These are phyloP conservation scores for Hypocryptadius cinnamomeus DNA, from an alignment of 2,113 vertebrate species.

Conservation along the genomic window DNA sequence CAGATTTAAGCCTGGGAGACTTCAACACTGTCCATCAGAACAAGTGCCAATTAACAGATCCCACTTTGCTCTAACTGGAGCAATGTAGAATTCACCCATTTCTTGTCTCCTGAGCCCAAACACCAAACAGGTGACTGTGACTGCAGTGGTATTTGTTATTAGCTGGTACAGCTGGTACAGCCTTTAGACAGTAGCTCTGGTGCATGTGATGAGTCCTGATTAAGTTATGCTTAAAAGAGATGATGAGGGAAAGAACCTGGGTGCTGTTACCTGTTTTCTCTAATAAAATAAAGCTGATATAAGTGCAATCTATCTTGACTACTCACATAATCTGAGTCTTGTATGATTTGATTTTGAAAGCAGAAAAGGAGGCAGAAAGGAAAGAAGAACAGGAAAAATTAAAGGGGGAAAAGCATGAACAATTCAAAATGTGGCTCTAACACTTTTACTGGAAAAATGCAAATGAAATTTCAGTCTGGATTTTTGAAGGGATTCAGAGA, in stretches of 20 bases:
- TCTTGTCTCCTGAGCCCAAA: accelerated
- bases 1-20: not conserved
- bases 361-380: not conserved
- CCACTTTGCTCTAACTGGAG: not conserved
- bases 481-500: not conserved
- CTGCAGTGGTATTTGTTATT: not conserved
- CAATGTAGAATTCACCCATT: not conserved
- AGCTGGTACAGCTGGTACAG: not conserved
- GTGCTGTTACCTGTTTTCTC: not conserved
- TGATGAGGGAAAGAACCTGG: not conserved
- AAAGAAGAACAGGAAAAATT: not conserved
- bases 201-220: not conserved
- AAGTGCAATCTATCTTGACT: not conserved
- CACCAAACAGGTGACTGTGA: not conserved
- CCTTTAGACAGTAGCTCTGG: not conserved
- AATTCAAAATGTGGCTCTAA: not conserved
- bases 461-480: not conserved
- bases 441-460: not conserved
- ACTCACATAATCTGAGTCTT: not conserved
- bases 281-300: not conserved
- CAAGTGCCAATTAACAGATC: not conserved
- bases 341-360: not conserved
- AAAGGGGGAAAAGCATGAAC: not conserved
- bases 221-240: not conserved
- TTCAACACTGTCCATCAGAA: not conserved